phyloP scores from a whole-genome alignment of 2,888 invertebrate genomes.

The Gasteruption jaculator region DNA sequence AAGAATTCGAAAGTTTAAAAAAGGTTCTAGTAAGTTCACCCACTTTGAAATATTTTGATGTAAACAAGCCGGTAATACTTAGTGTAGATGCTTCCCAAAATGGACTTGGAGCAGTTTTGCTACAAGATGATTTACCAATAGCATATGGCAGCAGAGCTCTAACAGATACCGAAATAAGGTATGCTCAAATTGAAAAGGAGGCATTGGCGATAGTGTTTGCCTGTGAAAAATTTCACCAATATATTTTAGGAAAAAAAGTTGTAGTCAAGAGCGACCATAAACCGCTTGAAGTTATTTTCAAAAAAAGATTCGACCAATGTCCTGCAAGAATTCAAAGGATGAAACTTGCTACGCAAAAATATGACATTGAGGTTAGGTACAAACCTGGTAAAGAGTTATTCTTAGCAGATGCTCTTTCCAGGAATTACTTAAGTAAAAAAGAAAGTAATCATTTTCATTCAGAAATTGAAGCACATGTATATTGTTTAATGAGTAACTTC shows the following conservation, averaged over 20 bases:
- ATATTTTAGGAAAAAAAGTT: conserved; percentile 32
- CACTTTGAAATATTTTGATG: conserved; percentile 23
- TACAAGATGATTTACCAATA: conserved; percentile 40
- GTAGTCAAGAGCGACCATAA: conserved; percentile 35
- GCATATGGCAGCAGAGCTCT: conserved; percentile 39
- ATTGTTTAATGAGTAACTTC: conserved; percentile 12
- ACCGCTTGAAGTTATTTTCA: conserved; percentile 35
- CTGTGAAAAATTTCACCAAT: conserved; percentile 37
- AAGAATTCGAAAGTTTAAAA: conserved; percentile 15
- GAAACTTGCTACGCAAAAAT: conserved; percentile 17
- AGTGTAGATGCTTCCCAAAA: conserved; percentile 28
- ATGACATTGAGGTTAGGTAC: conserved; percentile 21
- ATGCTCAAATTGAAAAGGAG: conserved; percentile 41
- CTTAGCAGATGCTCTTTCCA: conserved; percentile 35
- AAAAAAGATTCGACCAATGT: conserved; percentile 24
- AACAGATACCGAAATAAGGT: conserved; percentile 28
- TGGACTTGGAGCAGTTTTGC: conserved; percentile 37
- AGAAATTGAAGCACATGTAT: conserved; percentile 17
- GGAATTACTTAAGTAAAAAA: conserved; percentile 20
- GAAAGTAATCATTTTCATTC: conserved; percentile 9
- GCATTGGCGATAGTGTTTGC: conserved; percentile 37
- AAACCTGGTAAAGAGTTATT: conserved; percentile 33
- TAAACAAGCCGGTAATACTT: conserved; percentile 27
- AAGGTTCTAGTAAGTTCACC: conserved; percentile 5
- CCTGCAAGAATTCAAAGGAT: conserved; percentile 20